These are phyloP conservation scores for Mellilla xanthometata DNA, from an alignment of 2,888 invertebrate species.

Conservation along the genomic window DNA sequence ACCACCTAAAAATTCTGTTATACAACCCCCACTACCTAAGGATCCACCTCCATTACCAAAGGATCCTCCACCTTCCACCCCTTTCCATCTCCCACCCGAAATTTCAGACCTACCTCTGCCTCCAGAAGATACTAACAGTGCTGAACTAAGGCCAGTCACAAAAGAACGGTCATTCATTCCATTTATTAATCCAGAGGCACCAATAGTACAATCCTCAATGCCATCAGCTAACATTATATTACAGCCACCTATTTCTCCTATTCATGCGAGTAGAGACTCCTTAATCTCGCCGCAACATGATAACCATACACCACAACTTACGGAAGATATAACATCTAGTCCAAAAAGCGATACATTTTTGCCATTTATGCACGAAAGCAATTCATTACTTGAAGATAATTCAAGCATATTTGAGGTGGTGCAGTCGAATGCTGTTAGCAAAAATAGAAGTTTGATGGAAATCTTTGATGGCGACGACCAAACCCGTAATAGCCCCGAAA, in stretches of 20 bases:
- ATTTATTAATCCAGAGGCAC: background rate
- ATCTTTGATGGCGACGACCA: conserved; percentile 57
- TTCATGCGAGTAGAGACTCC: background rate
- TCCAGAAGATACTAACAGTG: too few relatives aligned
- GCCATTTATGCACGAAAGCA: background rate
- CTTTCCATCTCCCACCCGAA: background rate
- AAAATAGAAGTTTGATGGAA: conserved; percentile 71
- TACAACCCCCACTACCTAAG: conserved; percentile 9
- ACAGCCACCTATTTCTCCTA: background rate
- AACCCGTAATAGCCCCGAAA: conserved; percentile 45
- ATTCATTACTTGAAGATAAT: conserved; percentile 39
- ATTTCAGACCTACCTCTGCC: too few relatives aligned
- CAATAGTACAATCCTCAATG: background rate
- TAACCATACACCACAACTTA: background rate
- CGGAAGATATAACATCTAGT: background rate
- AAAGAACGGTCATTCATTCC: background rate
- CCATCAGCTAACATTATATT: too few relatives aligned
- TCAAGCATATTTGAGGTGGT: conserved; percentile 62
- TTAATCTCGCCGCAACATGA: background rate
- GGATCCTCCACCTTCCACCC: background rate
- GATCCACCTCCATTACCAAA: conserved; percentile 1
- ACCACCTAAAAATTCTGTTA: conserved; percentile 1
- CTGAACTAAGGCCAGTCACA: background rate
- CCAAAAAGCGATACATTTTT: conserved; percentile 1
- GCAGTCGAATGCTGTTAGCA: conserved; percentile 53